Evolutionary conservation across 2,888 invertebrate species (phyloP), one percentile per base, ranked within the genome.

Genomic region (Thecocarcelia acutangulata): DNA sequence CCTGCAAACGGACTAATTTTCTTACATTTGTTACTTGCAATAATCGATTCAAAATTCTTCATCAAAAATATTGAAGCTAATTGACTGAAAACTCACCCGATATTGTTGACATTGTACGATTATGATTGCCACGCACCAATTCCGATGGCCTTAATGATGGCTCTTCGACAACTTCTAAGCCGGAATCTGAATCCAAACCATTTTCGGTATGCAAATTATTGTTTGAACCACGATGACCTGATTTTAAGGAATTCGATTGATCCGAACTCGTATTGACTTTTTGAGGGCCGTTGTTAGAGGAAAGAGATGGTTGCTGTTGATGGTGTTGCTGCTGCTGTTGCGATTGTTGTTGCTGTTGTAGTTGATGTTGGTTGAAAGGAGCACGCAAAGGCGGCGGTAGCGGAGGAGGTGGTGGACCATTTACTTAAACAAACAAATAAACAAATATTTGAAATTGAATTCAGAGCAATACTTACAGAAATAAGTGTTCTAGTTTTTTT

Each of bases 321-420:
- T 69, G 66, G 0, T 59, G 54, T 0, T 56, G 37, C 5, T 48
- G 54, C 9, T 48, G 24, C 13, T 82, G 84, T 12, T 63, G 42
- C 21, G 42, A 9, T 11, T 33, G 33, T 17, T 28, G 48, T 11
- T 83, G 84, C 5, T 74, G 56, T n/a, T 78, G 81, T 11, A 79
- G 80, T 12, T 84, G 85, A 3, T 61, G 64, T 48, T 75, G 75
- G n/a, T 40, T 46, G 8, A 40, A 69, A 0, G 92, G 91, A 0
- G 91, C 91, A 4, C 92, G 92, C 0, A 93, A 89, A 0, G 93
- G 92, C 0, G 93, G 93, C 0, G 94, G 94, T 15, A 95, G 93
- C 0, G 95, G 95, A 0, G 95, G 95, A 0, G 95, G 95, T 0
- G 95, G 95, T 0, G 95, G 94, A 0, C 94, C 91, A 83, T 85